Evolutionary conservation across 1,140 invertebrate species (phyloP), one percentile per base, ranked within the genome.

Genomic region (Hormaphis cornu): DNA sequence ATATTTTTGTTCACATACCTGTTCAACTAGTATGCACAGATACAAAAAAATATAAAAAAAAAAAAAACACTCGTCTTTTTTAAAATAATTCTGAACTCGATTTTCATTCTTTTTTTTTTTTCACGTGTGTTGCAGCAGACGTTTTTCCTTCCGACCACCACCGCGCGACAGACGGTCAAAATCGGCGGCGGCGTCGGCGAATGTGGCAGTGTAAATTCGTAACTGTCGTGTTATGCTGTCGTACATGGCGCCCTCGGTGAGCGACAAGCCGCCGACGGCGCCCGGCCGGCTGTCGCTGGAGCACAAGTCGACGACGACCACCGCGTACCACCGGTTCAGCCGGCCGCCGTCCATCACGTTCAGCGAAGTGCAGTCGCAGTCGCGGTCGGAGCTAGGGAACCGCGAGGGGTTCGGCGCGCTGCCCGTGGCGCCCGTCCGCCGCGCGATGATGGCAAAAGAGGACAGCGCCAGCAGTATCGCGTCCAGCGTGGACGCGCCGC

Each of bases 161-260:
- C 37, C 1, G 14, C 37, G 18, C 42, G 42, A n/a, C 18, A n/a
- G 42, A n/a, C 5, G 18, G 42, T 4, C 24, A n/a, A 8, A 8
- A 18, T 12, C 28, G 9, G 50, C n/a, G 33, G 20, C 6, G 37
- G 40, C 6, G n/a, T 14, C 6, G 28, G 53, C 44, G 54, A 40
- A 58, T 37, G 54, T 14, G n/a, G 12, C 20, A 9, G 54, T 37
- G 12, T 24, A 9, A n/a, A n/a, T n/a, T n/a, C n/a, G n/a, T n/a
- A n/a, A n/a, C n/a, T n/a, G n/a, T 14, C 71, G 40, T 63, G 75
- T 59, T 33, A 85, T 85, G 84, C 77, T 85, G 76, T 85, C 84
- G 37, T 85, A 85, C 75, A 84, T 85, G 82, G 79, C 85, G 72
- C 83, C 84, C 22, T 83, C 83, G 24, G 80, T 84, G 66, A 84